These are phyloP conservation scores for Aromia moschata DNA, from an alignment of 2,888 invertebrate genomes.

Conservation along the genomic window DNA sequence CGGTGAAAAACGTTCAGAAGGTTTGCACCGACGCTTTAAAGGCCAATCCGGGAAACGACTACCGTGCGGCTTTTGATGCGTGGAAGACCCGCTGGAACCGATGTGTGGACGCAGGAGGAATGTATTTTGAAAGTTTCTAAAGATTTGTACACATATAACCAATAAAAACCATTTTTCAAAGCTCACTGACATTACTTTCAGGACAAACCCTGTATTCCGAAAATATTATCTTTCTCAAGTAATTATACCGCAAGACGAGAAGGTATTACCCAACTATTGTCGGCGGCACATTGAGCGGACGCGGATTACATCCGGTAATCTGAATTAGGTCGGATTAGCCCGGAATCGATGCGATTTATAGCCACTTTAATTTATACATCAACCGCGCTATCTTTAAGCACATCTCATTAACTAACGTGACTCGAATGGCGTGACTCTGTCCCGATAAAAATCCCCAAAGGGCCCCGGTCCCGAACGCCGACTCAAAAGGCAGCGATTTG, in stretches of 20 bases:
- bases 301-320: conserved; percentile 33
- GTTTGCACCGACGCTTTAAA: too few species aligned
- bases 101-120: too few species aligned
- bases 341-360: conserved; percentile 40
- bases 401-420: conserved; percentile 48
- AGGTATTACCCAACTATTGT: conserved; percentile 4
- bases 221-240: conserved; percentile 3
- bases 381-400: conserved; percentile 41
- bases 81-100: too few species aligned
- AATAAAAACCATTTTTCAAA: too few species aligned
- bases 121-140: too few species aligned
- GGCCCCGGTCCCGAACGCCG: conserved; percentile 13
- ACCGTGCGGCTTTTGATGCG: too few species aligned
- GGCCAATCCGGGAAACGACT: too few species aligned
- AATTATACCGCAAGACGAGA: conserved; percentile 1
- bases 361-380: conserved; percentile 46
- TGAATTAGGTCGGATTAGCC: conserved; percentile 33
- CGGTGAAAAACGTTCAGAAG: too few species aligned
- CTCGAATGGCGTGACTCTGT: conserved; percentile 43
- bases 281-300: conserved; percentile 15
- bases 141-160: too few species aligned
- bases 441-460: conserved; percentile 39
- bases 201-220: too few species aligned
- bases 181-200: too few species aligned
- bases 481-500: conserved; percentile 26